Evolutionary conservation across 2,113 vertebrate species (phyloP).

Genomic region (Macaca nemestrina): DNA sequence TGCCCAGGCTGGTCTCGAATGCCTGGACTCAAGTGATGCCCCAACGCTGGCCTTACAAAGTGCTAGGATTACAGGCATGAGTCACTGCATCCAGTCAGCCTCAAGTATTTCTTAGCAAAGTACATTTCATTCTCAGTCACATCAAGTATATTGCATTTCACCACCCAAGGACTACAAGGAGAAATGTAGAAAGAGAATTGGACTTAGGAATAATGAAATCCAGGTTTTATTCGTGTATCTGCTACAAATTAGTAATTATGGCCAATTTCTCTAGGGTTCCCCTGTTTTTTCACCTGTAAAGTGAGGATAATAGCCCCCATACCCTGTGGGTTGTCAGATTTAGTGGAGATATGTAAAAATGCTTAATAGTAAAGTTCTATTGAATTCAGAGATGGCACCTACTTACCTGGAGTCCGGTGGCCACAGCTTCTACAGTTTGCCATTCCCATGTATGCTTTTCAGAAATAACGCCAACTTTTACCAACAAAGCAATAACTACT

Average conservation of each 20-base stretch:
- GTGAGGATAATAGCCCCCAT: neutral
- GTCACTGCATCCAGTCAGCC: too few species aligned
- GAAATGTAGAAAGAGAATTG: neutral
- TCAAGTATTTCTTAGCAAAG: neutral
- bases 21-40: too few species aligned
- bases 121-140: neutral
- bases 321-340: neutral
- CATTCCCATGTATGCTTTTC: constrained; percentile 95
- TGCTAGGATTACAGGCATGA: too few species aligned
- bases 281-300: neutral
- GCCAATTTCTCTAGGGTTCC: neutral
- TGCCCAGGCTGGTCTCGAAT: too few species aligned
- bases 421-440: constrained; percentile 96
- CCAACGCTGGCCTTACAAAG: too few species aligned
- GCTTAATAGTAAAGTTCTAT: neutral
- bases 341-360: neutral
- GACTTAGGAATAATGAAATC: neutral
- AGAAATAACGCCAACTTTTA: constrained; percentile 97
- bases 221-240: neutral
- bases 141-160: neutral
- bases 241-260: neutral
- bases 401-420: constrained; percentile 95
- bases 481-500: constrained; percentile 95
- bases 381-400: neutral
- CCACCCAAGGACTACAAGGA: neutral